phyloP scores from a whole-genome alignment of 2,797 vertebrate species.

The Phataginus tricuspis region DNA sequence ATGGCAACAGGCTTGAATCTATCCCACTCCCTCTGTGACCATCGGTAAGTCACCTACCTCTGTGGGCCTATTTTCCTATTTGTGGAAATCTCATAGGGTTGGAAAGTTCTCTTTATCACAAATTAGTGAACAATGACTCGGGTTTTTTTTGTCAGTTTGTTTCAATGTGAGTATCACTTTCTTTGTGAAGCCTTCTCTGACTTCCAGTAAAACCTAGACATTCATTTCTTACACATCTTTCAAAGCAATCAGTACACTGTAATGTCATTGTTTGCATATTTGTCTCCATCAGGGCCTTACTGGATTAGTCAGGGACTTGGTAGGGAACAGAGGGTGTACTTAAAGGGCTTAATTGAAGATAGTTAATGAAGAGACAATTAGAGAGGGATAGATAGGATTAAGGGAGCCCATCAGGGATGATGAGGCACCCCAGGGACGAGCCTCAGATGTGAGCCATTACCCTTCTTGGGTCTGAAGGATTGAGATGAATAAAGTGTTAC shows the following conservation, averaged over 20 bases:
- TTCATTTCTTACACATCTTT: not conserved
- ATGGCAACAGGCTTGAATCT: not conserved
- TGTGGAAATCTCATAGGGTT: not conserved
- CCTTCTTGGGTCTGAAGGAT: not conserved
- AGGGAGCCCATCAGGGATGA: not conserved
- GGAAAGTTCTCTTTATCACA: not conserved
- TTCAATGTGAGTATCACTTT: not conserved
- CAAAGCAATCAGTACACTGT: not conserved
- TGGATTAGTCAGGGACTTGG: not conserved
- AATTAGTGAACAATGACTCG: not conserved
- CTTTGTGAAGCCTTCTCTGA: not conserved
- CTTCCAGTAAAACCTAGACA: not conserved
- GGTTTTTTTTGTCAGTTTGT: not conserved
- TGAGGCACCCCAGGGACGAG: not conserved
- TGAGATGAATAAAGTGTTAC: not conserved
- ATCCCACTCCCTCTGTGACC: not conserved
- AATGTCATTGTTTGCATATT: not conserved
- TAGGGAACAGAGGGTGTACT: not conserved
- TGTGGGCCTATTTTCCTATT: not conserved
- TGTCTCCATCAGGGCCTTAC: not conserved
- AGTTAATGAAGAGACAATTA: conserved; percentile 10
- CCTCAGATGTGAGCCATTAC: not conserved
- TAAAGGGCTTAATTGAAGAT: not conserved
- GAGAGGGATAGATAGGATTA: not conserved
- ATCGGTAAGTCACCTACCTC: not conserved